Percentiles rank a stretch among this genome's conserved stretches.
phyloP scores from a whole-genome alignment of 2,888 invertebrate species.

The Meghimatium bilineatum region DNA sequence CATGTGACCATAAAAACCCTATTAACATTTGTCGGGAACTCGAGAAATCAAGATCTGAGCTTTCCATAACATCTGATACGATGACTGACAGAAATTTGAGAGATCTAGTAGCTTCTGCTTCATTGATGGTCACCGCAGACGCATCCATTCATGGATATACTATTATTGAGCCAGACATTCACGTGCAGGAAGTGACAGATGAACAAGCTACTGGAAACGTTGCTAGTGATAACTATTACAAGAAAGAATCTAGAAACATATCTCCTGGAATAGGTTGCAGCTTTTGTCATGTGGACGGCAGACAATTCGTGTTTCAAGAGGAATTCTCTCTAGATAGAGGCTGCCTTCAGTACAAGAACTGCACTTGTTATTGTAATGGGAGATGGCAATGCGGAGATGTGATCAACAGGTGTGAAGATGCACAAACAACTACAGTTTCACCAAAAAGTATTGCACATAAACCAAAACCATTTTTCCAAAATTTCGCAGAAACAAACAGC shows the following conservation, averaged over 20 bases:
- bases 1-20: conserved; percentile 49
- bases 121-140: neutral
- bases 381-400: conserved; percentile 53
- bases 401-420: conserved; percentile 50
- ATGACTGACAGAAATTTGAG: neutral
- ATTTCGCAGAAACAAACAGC: neutral
- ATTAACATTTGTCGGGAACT: conserved; percentile 47
- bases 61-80: neutral
- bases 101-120: neutral
- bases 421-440: neutral
- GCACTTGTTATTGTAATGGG: conserved; percentile 56
- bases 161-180: conserved; percentile 13
- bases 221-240: neutral
- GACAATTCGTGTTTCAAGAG: neutral
- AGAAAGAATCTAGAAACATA: neutral
- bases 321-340: conserved; percentile 38
- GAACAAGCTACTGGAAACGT: neutral
- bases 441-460: no score
- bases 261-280: conserved; percentile 17
- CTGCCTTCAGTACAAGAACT: conserved; percentile 34
- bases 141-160: neutral
- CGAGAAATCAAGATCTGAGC: neutral
- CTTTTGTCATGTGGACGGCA: conserved; percentile 41
- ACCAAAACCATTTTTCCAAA: neutral
- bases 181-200: neutral